These are phyloP conservation scores for Maniola jurtina DNA, from an alignment of 1,140 invertebrate species.

Conservation along the genomic window DNA sequence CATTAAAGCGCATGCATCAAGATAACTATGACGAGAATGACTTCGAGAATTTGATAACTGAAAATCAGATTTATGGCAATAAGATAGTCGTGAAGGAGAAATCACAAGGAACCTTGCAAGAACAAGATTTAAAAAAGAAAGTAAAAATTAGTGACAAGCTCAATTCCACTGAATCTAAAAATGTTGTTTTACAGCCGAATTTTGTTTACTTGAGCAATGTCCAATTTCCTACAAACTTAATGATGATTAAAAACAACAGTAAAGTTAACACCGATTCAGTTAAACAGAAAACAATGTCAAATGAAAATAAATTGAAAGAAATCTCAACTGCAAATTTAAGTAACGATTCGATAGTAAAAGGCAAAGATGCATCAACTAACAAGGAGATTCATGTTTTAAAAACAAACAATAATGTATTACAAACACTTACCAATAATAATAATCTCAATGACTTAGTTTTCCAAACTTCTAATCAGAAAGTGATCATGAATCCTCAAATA, in stretches of 20 bases:
- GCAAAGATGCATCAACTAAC: slow-evolving; percentile 29
- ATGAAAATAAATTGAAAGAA: slow-evolving; percentile 35
- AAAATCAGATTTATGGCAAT: slow-evolving; percentile 78
- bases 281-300: slow-evolving; percentile 43
- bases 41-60: slow-evolving; percentile 77
- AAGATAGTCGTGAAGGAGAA: slow-evolving; percentile 79
- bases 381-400: slow-evolving; percentile 61
- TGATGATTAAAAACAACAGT: slow-evolving; percentile 66
- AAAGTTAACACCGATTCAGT: slow-evolving; percentile 47
- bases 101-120: slow-evolving; percentile 65
- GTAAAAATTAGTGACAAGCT: slow-evolving; percentile 44
- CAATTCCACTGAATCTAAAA: slow-evolving; percentile 44
- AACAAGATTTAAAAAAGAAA: slow-evolving; percentile 63
- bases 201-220: slow-evolving; percentile 72
- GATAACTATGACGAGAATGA: slow-evolving; percentile 75
- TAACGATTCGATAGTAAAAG: slow-evolving; percentile 18
- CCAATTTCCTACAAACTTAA: slow-evolving; percentile 67
- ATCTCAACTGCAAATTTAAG: slow-evolving; percentile 12
- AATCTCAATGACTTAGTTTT: slow-evolving; percentile 53
- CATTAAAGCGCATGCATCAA: slow-evolving; percentile 70
- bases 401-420: slow-evolving; percentile 52
- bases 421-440: slow-evolving; percentile 55
- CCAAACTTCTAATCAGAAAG: slow-evolving; percentile 54
- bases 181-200: slow-evolving; percentile 66
- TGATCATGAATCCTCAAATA: slow-evolving; percentile 65